phyloP scores from a whole-genome alignment of 2,888 invertebrate genomes.

The Podabrus alpinus region DNA sequence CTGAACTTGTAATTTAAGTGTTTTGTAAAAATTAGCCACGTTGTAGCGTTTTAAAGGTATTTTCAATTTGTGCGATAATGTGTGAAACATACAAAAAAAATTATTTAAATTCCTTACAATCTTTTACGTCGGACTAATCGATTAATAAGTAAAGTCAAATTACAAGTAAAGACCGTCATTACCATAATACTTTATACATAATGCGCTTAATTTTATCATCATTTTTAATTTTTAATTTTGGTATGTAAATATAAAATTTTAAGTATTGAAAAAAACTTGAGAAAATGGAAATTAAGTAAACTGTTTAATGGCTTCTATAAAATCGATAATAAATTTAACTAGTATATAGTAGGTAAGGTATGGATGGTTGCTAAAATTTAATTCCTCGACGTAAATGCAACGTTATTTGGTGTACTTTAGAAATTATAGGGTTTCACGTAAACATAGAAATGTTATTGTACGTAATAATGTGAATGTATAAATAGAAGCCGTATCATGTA shows the following conservation, averaged over 20 bases:
- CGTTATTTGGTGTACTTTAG: neutral
- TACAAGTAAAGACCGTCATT: neutral
- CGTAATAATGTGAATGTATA: neutral
- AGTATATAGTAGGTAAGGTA: too few relatives aligned
- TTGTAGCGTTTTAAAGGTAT: neutral
- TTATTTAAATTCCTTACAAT: neutral
- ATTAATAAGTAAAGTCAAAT: neutral
- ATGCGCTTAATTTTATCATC: neutral
- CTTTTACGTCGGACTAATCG: neutral
- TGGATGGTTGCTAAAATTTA: neutral
- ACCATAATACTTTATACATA: neutral
- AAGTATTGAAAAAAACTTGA: neutral
- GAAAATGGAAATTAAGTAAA: neutral
- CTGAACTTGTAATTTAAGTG: neutral
- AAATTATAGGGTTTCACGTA: neutral
- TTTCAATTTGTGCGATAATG: neutral
- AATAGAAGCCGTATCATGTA: slow-evolving; percentile 2
- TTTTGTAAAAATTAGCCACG: neutral
- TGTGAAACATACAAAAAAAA: neutral
- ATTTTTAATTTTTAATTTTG: neutral
- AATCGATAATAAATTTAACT: neutral
- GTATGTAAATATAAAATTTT: neutral
- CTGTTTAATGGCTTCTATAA: neutral
- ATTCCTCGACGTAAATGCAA: neutral
- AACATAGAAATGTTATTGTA: neutral